Evolutionary conservation across 1,140 invertebrate genomes (phyloP).

Genomic region (Holotrichia oblita): DNA sequence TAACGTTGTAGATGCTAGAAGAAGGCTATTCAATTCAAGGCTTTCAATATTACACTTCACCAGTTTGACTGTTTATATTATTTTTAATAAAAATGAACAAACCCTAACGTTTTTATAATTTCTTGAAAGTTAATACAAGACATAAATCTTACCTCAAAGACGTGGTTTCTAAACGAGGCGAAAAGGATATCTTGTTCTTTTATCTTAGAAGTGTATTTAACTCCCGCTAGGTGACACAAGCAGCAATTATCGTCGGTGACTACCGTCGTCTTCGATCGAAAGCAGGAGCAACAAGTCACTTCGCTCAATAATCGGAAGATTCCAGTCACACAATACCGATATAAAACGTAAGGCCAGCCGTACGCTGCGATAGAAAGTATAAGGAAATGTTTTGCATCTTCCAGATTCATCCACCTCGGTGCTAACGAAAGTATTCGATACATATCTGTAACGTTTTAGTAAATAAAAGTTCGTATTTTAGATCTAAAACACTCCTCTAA

Average conservation of each 20-base stretch:
- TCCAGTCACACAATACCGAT: conserved; percentile 76
- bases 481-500: neutral
- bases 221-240: conserved; percentile 85
- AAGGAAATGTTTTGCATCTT: conserved; percentile 78
- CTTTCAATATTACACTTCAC: too few species aligned
- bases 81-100: too few species aligned
- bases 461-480: conserved; percentile 17
- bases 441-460: conserved; percentile 62
- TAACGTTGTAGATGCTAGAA: too few species aligned
- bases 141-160: conserved; percentile 79
- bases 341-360: conserved; percentile 88
- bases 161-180: conserved; percentile 86
- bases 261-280: conserved; percentile 71
- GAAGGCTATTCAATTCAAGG: too few species aligned
- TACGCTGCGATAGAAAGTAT: conserved; percentile 85
- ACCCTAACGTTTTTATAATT: too few species aligned
- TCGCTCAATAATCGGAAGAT: conserved; percentile 76
- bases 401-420: conserved; percentile 82
- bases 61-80: too few species aligned
- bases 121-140: too few species aligned
- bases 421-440: conserved; percentile 69
- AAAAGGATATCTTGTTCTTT: conserved; percentile 83
- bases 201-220: conserved; percentile 79
- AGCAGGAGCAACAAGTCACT: conserved; percentile 79
- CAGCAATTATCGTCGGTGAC: conserved; percentile 91